A percentile compares a stretch with the other conserved stretches of the same genome.
phyloP scores from a whole-genome alignment of 2,113 vertebrate genomes.

The Osmerus mordax region DNA sequence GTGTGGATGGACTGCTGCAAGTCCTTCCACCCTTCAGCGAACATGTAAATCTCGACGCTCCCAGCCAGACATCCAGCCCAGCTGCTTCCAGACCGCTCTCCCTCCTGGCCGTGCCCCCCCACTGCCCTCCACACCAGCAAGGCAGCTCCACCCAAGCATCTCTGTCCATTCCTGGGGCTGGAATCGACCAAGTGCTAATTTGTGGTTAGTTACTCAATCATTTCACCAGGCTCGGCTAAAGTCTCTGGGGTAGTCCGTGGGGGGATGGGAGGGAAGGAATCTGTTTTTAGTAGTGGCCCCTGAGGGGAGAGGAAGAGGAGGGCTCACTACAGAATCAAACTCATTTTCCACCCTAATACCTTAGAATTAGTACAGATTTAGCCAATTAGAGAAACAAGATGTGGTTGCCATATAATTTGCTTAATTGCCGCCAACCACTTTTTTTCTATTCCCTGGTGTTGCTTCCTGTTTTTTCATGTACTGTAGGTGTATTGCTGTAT shows the following conservation, averaged over 20 bases:
- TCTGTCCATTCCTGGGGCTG: slow-evolving; percentile 47
- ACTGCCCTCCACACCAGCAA: slow-evolving; percentile 1
- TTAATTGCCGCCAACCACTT: slow-evolving; percentile 44
- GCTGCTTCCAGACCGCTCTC: background rate
- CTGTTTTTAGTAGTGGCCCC: slow-evolving; percentile 12
- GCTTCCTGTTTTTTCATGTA: slow-evolving; percentile 7
- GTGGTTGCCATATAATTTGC: slow-evolving; percentile 44
- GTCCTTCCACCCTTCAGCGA: no score
- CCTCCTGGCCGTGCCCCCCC: slow-evolving; percentile 17
- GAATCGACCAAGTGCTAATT: slow-evolving; percentile 61
- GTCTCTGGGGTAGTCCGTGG: slow-evolving; percentile 37
- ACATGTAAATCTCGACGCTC: no score
- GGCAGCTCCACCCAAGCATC: slow-evolving; percentile 9
- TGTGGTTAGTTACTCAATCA: slow-evolving; percentile 65
- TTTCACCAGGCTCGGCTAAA: slow-evolving; percentile 33
- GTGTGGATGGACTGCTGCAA: no score
- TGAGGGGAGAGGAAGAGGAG: background rate
- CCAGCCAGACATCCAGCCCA: no score
- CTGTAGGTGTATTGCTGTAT: no score
- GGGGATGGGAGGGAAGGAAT: slow-evolving; percentile 29
- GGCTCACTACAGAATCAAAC: slow-evolving; percentile 18
- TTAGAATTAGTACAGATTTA: slow-evolving; percentile 55
- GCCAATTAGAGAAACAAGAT: slow-evolving; percentile 50
- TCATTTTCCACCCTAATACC: slow-evolving; percentile 51
- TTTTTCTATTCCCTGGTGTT: slow-evolving; percentile 26